Conservation (phyloP, 2,797 vertebrate genomes). For the Enteromius mattozi region DNA sequence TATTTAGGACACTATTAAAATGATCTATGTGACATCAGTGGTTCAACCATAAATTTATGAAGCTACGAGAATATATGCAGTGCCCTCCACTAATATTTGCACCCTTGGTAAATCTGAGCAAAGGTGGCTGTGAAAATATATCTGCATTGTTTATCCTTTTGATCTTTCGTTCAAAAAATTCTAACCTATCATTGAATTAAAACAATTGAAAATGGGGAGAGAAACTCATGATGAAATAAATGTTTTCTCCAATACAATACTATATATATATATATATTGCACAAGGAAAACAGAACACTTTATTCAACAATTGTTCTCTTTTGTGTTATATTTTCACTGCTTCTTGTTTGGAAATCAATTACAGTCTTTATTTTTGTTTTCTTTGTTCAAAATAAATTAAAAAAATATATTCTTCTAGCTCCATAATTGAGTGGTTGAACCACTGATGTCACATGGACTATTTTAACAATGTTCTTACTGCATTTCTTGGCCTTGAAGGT, state of each 20-base stretch:
- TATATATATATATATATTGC: too few species aligned
- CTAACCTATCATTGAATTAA: too few species aligned
- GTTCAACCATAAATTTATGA: neutral
- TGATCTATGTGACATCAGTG: neutral
- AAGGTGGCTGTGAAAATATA: too few species aligned
- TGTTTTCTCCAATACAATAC: too few species aligned
- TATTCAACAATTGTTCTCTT: neutral
- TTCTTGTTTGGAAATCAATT: neutral
- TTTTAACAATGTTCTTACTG: neutral
- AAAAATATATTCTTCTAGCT: neutral
- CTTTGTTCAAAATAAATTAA: too few species aligned
- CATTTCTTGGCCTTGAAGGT: neutral
- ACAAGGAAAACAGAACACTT: too few species aligned
- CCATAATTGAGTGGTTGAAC: neutral
- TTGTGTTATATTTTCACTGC: neutral
- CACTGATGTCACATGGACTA: neutral
- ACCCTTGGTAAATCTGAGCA: too few species aligned
- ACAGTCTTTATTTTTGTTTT: neutral
- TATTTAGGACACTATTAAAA: neutral
- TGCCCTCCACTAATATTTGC: too few species aligned
- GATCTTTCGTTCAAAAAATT: too few species aligned
- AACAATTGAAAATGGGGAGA: too few species aligned
- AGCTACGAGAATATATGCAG: neutral
- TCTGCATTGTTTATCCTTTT: too few species aligned
- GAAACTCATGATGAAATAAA: too few species aligned